Evolutionary conservation across 1,140 invertebrate genomes (phyloP).

Genomic region (Psilanteris sp.): DNA sequence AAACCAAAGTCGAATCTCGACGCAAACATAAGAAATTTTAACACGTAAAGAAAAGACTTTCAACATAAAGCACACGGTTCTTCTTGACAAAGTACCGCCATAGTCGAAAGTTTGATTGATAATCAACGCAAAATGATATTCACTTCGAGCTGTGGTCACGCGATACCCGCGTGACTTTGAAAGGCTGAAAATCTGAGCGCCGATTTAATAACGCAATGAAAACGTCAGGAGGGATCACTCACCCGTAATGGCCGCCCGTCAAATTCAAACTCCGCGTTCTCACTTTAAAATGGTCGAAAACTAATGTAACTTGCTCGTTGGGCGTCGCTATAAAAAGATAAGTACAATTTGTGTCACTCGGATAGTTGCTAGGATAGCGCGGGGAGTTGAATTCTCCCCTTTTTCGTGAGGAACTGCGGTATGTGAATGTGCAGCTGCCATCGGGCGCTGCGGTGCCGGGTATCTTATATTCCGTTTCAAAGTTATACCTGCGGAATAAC

Average conservation of each 20-base stretch:
- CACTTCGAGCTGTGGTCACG: too few relatives aligned
- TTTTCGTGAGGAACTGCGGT: constrained; percentile 91
- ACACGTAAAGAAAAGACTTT: too few relatives aligned
- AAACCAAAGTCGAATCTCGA: too few relatives aligned
- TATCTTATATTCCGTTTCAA: constrained; percentile 94
- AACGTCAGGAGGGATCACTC: constrained; percentile 42
- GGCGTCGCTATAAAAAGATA: constrained; percentile 92
- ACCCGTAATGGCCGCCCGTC: constrained; percentile 82
- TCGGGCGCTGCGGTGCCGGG: constrained; percentile 95
- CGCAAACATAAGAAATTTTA: too few relatives aligned
- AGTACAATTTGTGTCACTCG: constrained; percentile 94
- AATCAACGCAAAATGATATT: too few relatives aligned
- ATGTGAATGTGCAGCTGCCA: constrained; percentile 94
- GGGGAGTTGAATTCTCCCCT: constrained; percentile 96
- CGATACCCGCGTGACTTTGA: too few relatives aligned
- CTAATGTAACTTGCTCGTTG: constrained; percentile 94
- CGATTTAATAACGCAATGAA: not conserved
- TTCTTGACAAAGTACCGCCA: too few relatives aligned
- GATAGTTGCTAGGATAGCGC: constrained; percentile 96
- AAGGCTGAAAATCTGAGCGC: too few relatives aligned
- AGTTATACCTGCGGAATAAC: constrained; percentile 83
- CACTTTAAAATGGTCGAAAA: constrained; percentile 96
- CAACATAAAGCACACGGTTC: too few relatives aligned
- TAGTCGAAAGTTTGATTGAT: too few relatives aligned
- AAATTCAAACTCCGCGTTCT: constrained; percentile 83